Evolutionary conservation across 2,797 vertebrate species (phyloP), one percentile per base, ranked within the genome.

Genomic region (Macrochelys suwanniensis): DNA sequence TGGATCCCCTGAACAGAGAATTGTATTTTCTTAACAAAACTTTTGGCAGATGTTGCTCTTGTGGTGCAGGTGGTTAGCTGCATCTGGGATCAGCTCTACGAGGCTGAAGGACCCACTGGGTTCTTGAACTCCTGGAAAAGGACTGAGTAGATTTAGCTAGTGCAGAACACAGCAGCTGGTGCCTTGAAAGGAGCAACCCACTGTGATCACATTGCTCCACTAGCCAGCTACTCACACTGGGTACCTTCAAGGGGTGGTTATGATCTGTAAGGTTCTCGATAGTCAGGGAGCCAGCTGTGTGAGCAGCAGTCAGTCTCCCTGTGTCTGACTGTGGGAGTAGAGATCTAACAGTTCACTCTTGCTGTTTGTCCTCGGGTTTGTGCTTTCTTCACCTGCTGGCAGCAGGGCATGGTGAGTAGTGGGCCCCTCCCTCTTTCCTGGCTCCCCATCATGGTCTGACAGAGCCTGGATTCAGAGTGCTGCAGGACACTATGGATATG

Each of bases 231-330:
- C 94, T 88, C 80, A 56, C 83, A 85, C 84, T 95, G 92, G 84
- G 80, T 86, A 90, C 82, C 94, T 93, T 96, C 86, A 96, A 96
- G 80, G 93, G 97, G 80, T 78, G 68, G 94, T 97, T 96, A 37
- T 37, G n/a, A 28, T n/a, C 7, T n/a, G 87, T 96, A 97, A 97
- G 94, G 97, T 96, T 96, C 97, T 95, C 94, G 47, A 85, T 85
- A 92, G 91, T 15, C 81, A 97, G 96, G 93, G 94, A 96, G 89
- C 94, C 94, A 91, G 95, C 94, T 88, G 87, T 84, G 77, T 85
- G 92, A 94, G 89, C 84, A 96, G 84, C 21, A 45, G 50, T 89
- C 77, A 61, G 76, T 61, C 65, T 91, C 53, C 59, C 82, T 42
- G 17, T 6, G 47, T 88, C 79, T 25, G 51, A 83, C 71, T 92